Evolutionary conservation across 2,113 vertebrate species (phyloP).

Genomic region (Taxidea taxus): DNA sequence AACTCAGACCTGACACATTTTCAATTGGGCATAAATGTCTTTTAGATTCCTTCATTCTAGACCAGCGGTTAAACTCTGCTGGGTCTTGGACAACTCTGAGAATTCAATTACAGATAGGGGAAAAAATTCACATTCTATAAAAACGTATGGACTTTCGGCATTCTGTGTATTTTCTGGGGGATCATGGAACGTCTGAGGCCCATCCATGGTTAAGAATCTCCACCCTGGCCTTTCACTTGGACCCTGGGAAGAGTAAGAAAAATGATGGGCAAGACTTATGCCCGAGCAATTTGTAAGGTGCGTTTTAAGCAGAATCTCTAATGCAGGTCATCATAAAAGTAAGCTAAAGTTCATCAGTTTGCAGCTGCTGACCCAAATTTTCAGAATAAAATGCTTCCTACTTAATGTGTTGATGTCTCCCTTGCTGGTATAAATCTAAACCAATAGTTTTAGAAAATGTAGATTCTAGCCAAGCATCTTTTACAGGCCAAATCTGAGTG

Average conservation of each 20-base stretch:
- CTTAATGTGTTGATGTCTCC: not conserved
- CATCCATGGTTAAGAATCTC: not conserved
- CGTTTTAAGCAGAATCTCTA: not conserved
- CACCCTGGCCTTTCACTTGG: not conserved
- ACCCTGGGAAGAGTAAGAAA: not conserved
- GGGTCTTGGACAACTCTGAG: not conserved
- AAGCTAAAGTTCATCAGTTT: not conserved
- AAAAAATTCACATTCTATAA: not conserved
- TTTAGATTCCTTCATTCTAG: not conserved
- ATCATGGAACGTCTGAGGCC: not conserved
- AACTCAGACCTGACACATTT: not conserved
- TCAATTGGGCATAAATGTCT: not conserved
- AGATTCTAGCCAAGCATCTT: conserved; percentile 35
- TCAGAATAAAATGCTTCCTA: conserved; percentile 15
- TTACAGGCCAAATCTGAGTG: not conserved
- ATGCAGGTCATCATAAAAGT: not conserved
- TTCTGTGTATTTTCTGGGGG: not conserved
- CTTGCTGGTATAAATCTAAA: conserved; percentile 36
- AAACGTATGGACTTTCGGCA: not conserved
- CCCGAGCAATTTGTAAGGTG: not conserved
- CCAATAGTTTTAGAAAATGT: not conserved
- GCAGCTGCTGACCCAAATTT: not conserved
- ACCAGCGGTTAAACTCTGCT: not conserved
- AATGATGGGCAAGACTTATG: not conserved
- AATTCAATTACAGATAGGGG: not conserved